Percentiles rank a stretch among this genome's conserved stretches.
Conservation (phyloP, 2,888 invertebrate species). For the Tromatobia lineatoria region DNA sequence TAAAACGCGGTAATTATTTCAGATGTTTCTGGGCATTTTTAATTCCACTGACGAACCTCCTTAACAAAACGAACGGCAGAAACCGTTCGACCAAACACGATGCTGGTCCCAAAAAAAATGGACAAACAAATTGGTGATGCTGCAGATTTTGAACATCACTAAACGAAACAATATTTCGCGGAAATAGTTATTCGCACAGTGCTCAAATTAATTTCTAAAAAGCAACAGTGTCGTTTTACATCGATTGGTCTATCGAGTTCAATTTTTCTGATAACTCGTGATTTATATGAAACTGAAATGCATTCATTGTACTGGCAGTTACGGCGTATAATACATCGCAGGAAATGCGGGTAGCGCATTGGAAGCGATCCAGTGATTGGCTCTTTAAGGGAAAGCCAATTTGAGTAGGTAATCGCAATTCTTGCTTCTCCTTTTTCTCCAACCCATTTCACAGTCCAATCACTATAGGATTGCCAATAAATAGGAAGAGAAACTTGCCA, state of each 20-base stretch:
- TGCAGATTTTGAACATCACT: background rate
- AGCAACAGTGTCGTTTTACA: background rate
- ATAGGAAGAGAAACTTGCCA: conserved; percentile 3
- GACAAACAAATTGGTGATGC: background rate
- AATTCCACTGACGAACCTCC: too few relatives aligned
- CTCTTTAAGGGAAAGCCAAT: background rate
- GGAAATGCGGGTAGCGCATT: background rate
- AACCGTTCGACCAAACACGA: too few relatives aligned
- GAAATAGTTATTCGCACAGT: background rate
- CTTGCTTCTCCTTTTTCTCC: background rate
- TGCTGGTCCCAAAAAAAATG: too few relatives aligned
- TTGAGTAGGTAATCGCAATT: background rate
- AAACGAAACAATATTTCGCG: background rate
- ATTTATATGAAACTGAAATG: conserved; percentile 13
- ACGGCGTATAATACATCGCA: background rate
- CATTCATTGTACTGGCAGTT: background rate
- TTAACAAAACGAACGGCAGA: too few relatives aligned
- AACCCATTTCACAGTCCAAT: background rate
- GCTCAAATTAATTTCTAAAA: background rate
- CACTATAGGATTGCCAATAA: conserved; percentile 1
- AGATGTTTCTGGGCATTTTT: too few relatives aligned
- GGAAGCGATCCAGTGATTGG: conserved; percentile 1
- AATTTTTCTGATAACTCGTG: background rate
- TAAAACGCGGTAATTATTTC: too few relatives aligned
- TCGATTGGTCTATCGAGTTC: background rate